These are phyloP conservation scores for Nycticryphes semicollaris DNA, from an alignment of 2,113 vertebrate genomes.

Conservation along the genomic window DNA sequence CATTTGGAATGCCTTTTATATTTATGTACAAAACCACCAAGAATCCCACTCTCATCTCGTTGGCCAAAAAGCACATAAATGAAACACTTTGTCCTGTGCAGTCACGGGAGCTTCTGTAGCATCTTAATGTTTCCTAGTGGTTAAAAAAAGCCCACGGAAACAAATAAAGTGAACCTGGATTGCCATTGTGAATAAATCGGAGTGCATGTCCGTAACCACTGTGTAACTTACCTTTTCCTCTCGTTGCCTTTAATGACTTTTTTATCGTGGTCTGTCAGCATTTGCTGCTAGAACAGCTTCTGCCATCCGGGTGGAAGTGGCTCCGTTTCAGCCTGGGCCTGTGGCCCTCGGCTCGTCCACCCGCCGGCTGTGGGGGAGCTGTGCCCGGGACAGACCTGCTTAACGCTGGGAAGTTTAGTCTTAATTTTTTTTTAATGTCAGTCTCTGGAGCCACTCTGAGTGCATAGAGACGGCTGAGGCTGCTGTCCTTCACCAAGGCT, in stretches of 20 bases:
- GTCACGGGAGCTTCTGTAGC: neutral
- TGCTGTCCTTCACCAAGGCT: neutral
- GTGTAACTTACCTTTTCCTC: neutral
- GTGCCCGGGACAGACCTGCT: rapidly evolving
- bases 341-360: neutral
- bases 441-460: neutral
- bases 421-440: neutral
- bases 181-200: neutral
- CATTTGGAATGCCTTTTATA: neutral
- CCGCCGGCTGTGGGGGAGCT: neutral
- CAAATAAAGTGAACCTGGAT: neutral
- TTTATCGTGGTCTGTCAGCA: neutral
- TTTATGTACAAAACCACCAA: neutral
- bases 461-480: neutral
- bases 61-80: neutral
- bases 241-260: neutral
- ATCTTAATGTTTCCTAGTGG: neutral
- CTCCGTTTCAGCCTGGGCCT: neutral
- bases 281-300: neutral
- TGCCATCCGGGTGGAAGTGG: neutral
- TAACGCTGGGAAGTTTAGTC: neutral
- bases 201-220: neutral
- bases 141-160: neutral
- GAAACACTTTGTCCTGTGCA: neutral
- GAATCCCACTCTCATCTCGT: neutral